Conservation (phyloP, 2,113 vertebrate species). For the Corythornis madagascariensis region DNA sequence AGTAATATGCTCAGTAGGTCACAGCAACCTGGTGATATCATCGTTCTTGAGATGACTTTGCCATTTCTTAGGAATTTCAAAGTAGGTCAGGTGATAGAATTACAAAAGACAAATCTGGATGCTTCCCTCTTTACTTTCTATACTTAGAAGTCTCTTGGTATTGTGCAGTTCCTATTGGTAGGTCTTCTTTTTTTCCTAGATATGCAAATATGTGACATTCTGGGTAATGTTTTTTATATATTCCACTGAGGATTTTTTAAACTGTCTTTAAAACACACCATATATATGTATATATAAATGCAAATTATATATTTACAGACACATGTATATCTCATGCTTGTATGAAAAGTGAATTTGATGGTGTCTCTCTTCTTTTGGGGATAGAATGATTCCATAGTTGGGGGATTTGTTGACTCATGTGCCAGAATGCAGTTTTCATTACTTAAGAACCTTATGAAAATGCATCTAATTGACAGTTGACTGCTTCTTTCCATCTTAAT, state of each 20-base stretch:
- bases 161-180: background rate
- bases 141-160: background rate
- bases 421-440: background rate
- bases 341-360: background rate
- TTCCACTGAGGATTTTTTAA: background rate
- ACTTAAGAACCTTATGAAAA: conserved; percentile 20
- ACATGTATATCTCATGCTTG: background rate
- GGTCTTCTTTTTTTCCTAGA: background rate
- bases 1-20: background rate
- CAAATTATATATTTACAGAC: background rate
- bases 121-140: background rate
- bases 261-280: background rate
- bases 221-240: background rate
- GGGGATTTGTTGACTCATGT: background rate
- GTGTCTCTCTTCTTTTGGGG: background rate
- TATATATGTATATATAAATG: background rate
- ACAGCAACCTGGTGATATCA: background rate
- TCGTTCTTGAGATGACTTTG: background rate
- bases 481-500: conserved; percentile 30
- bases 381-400: background rate
- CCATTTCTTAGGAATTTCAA: background rate
- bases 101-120: background rate
- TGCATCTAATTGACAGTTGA: background rate
- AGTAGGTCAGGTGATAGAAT: background rate
- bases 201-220: background rate